Conservation (phyloP, 1,140 invertebrate genomes). For the Hermetia illucens region DNA sequence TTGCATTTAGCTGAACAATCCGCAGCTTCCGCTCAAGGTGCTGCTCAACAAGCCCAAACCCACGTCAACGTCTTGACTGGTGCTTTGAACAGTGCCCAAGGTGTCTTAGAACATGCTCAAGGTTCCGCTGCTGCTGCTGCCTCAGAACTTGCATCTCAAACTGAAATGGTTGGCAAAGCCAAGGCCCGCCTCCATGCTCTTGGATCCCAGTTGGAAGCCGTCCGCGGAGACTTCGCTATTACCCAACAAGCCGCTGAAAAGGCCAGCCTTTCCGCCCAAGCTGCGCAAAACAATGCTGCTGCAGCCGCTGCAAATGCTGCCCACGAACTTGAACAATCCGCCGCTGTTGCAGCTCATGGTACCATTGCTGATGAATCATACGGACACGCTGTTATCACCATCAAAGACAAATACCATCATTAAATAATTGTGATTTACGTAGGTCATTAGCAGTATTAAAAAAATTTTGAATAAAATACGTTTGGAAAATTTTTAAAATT, state of each 20-base stretch:
- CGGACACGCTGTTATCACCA: too few relatives aligned
- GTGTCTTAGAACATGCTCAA: constrained; percentile 30
- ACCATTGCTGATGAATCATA: too few relatives aligned
- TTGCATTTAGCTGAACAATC: constrained; percentile 32
- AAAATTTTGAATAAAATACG: too few relatives aligned
- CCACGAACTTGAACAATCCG: too few relatives aligned
- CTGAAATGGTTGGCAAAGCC: constrained; percentile 34
- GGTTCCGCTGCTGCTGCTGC: constrained; percentile 31
- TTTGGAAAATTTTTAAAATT: too few relatives aligned
- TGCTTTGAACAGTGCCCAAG: constrained; percentile 19
- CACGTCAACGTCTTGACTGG: constrained; percentile 33
- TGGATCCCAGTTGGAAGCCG: constrained; percentile 29
- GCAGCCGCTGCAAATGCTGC: too few relatives aligned
- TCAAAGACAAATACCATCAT: too few relatives aligned
- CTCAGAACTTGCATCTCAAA: constrained; percentile 33
- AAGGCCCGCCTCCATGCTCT: constrained; percentile 30
- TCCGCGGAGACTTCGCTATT: constrained; percentile 30
- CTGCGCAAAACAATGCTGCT: background rate
- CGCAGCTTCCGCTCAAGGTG: constrained; percentile 29
- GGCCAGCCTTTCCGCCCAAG: constrained; percentile 11
- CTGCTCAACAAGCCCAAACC: constrained; percentile 32
- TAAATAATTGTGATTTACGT: too few relatives aligned
- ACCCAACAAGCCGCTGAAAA: constrained; percentile 32
- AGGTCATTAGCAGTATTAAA: too few relatives aligned
- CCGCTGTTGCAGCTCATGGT: too few relatives aligned